Conservation (phyloP, 2,888 invertebrate species). For the Drosophila conformis region DNA sequence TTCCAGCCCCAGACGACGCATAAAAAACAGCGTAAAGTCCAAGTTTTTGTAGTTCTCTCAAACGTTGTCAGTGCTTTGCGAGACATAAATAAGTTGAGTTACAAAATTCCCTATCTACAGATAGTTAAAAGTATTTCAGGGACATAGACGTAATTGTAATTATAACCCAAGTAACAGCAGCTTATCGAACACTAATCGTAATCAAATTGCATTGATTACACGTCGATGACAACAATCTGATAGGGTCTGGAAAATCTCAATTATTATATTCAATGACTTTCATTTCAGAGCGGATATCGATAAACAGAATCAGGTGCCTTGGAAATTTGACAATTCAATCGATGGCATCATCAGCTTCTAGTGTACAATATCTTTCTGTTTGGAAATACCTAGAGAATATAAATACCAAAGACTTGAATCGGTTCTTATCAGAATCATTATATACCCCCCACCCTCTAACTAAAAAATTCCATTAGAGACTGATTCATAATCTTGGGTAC, state of each 20-base stretch:
- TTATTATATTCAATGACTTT: background rate
- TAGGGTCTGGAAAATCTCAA: constrained; percentile 6
- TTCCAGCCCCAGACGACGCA: constrained; percentile 4
- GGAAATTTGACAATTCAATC: constrained; percentile 13
- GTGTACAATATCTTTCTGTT: constrained; percentile 35
- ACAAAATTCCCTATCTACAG: constrained; percentile 15
- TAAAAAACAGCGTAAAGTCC: constrained; percentile 20
- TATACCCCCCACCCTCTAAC: background rate
- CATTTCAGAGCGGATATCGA: constrained; percentile 16
- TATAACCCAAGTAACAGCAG: constrained; percentile 8
- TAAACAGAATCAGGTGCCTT: constrained; percentile 26
- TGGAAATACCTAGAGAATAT: constrained; percentile 2
- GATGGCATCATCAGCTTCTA: constrained; percentile 41
- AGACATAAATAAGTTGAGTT: background rate
- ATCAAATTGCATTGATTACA: constrained; percentile 27
- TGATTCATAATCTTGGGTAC: background rate
- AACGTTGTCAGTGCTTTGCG: background rate
- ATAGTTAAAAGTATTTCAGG: constrained; percentile 40
- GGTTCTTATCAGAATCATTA: background rate
- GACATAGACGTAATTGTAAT: constrained; percentile 2
- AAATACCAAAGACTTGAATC: constrained; percentile 15
- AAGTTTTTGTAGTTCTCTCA: constrained; percentile 6
- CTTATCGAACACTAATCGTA: constrained; percentile 4
- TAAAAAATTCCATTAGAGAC: background rate
- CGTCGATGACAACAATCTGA: constrained; percentile 3